Percentiles rank a stretch among this genome's conserved stretches.
Evolutionary conservation across 2,888 invertebrate species (phyloP).

Genomic region (Melanotus villosus): DNA sequence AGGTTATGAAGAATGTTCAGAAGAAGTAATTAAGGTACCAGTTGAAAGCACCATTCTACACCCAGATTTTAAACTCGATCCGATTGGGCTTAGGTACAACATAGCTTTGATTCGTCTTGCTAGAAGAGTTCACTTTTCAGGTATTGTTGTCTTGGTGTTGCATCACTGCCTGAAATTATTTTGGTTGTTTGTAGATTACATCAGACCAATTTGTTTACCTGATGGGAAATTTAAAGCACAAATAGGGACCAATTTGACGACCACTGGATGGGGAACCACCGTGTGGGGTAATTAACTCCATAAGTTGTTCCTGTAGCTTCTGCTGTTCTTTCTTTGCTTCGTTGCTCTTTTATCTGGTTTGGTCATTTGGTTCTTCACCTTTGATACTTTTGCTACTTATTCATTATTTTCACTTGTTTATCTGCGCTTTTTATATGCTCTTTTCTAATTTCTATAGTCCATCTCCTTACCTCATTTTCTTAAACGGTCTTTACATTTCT

Average conservation of each 20-base stretch:
- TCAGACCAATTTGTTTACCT: conserved; percentile 7
- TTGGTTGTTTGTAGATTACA: conserved; percentile 15
- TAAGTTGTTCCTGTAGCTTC: too few species aligned
- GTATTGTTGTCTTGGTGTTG: background rate
- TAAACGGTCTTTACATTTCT: too few species aligned
- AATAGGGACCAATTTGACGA: background rate
- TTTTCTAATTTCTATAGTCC: too few species aligned
- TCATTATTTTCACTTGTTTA: too few species aligned
- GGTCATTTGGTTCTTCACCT: too few species aligned
- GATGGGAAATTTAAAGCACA: background rate
- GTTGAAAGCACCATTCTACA: background rate
- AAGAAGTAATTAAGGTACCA: background rate
- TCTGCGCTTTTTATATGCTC: too few species aligned
- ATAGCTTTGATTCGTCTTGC: conserved; percentile 9
- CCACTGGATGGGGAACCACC: background rate
- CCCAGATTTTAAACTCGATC: conserved; percentile 7
- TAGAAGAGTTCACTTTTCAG: background rate
- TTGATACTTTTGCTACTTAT: too few species aligned
- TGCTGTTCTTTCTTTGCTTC: too few species aligned
- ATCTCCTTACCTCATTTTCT: too few species aligned
- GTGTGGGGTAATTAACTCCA: background rate
- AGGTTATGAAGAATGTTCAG: background rate
- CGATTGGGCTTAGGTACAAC: background rate
- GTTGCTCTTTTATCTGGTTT: too few species aligned
- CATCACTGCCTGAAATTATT: too few species aligned